Base-by-base conservation (phyloP, 2,888 invertebrate species). In the Pantelozetes paolii region DNA sequence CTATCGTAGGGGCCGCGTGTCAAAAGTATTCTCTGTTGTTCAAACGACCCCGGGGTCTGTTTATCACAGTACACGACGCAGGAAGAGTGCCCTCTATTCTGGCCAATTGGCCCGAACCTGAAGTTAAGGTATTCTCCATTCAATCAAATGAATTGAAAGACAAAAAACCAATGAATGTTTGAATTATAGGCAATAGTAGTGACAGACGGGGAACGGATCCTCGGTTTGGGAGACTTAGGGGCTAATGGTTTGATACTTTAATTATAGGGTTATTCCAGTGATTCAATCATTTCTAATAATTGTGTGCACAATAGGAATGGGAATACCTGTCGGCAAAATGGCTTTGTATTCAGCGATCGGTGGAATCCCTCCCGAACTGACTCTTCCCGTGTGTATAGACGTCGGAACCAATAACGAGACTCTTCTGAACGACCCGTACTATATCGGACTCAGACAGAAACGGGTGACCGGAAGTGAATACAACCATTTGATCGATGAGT, bases 301-400 rank as follows among this genome's bases (percentile, higher is more conserved):
- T 23, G 6, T 9, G 23, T 50, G n/a, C 20, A 54, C 54, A 23
- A 20, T 57, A 57, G 99, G 99, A 15, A 99, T 99, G 96, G 99
- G 98, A 75, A 99, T 99, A 80, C 98, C 99, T 0, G 90, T 97
- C 57, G 99, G 99, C 77, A 99, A 99, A 84, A 85, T 99, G 78
- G 88, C 97, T 3, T 86, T 99, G 11, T 99, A 99, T 85, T 97
- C 98, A 5, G 98, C 97, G 0, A 85, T 99, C 75, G 98, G 94
- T 30, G 97, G 96, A 75, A 92, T 99, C 79, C 93, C 94, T 82
- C 99, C 99, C 0, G 89, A 91, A 78, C 92, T 96, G 83, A 94
- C 94, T 81, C 86, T 99, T 77, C 99, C 99, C 48, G 89, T 99
- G 79, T 90, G 92, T 0, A 85, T 99, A 54, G 96, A 98, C 81